phyloP scores from a whole-genome alignment of 2,113 vertebrate genomes.

The Onychostruthus taczanowskii region DNA sequence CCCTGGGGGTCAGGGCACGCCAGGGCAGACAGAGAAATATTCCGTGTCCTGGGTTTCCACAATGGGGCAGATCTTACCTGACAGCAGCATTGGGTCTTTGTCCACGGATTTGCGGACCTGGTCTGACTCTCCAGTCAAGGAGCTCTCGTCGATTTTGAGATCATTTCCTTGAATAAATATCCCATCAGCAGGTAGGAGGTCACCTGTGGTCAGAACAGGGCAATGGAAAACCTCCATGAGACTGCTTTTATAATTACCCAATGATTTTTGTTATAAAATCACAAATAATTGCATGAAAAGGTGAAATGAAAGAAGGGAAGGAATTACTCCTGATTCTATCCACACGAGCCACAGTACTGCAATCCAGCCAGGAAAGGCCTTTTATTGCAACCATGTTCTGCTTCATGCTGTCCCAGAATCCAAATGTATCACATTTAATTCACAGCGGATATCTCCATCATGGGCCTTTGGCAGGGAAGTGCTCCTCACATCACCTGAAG shows the following conservation, averaged over 20 bases:
- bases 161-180: conserved; percentile 97
- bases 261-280: background rate
- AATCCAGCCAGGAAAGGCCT: background rate
- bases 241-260: background rate
- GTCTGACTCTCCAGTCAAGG: conserved; percentile 96
- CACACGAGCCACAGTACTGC: rapidly evolving
- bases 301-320: background rate
- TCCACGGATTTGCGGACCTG: conserved; percentile 93
- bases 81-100: conserved; percentile 97
- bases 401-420: background rate
- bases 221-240: background rate
- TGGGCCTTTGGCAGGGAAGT: background rate
- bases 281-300: background rate
- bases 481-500: background rate
- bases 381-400: background rate
- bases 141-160: conserved; percentile 97
- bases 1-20: no score
- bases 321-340: background rate
- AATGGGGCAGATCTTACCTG: conserved; percentile 78
- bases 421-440: background rate
- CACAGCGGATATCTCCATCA: rapidly evolving
- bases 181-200: conserved; percentile 93
- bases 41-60: no score
- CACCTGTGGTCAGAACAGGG: conserved; percentile 74
- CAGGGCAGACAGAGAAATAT: no score